Evolutionary conservation across 1,140 invertebrate genomes (phyloP), one percentile per base, ranked within the genome.

Genomic region (Zaprionus taronus): DNA sequence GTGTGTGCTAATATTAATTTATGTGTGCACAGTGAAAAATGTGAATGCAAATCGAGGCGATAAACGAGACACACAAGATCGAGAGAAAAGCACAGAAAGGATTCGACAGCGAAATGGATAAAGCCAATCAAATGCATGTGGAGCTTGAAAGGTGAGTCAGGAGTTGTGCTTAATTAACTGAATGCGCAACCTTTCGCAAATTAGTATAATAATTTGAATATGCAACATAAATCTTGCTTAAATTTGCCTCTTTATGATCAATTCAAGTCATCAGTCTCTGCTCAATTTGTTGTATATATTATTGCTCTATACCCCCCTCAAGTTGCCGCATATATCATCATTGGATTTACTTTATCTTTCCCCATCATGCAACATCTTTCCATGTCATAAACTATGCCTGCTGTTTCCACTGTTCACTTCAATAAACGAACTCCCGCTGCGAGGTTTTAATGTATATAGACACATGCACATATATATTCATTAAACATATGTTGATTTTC

Each of bases 101-200:
- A 87, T 77, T 61, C 31, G 38, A 24, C 26, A 20, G 20, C 28
- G 72, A 34, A 47, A 91, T 91, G 90, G 90, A 91, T 91, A 91
- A 83, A 38, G 77, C 81, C 65, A 85, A 85, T 74, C 83, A 87
- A 78, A 80, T 80, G 77, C 79, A 80, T 60, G 44, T 85, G 62
- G 91, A 92, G 82, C 68, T 92, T 26, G 91, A 92, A 85, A 92
- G 91, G 91, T 92, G 68, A 89, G 90, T 81, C n/a, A 9, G 41
- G n/a, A n/a, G 5, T n/a, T 4, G 38, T 6, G 6, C n/a, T n/a
- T n/a, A 15, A 44, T 44, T 6, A n/a, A 44, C 38, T 6, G 5
- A n/a, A n/a, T 44, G 26, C 47, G n/a, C 17, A 28, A 44, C 47
- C 34, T 63, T 64, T 24, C 31, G 49, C 61, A 22, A 56, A 72